Conservation (phyloP, 2,888 invertebrate genomes). For the Thera obeliscata region DNA sequence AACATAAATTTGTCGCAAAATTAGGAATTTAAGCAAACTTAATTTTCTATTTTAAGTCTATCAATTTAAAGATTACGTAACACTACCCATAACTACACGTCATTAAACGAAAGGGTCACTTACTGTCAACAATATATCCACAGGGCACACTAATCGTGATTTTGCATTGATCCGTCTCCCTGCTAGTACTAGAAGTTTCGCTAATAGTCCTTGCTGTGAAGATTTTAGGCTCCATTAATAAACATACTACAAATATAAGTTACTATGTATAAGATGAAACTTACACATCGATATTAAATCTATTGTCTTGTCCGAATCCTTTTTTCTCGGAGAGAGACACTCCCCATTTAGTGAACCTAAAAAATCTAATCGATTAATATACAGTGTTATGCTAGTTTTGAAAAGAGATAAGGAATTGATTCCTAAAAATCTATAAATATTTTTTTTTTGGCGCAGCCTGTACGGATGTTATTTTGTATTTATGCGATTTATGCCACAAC, state of each 20-base stretch:
- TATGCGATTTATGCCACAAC: too few relatives aligned
- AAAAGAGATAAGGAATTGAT: too few relatives aligned
- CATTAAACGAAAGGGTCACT: conserved; percentile 28
- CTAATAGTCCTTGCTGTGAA: conserved; percentile 44
- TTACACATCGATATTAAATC: conserved; percentile 27
- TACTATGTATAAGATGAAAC: conserved; percentile 3
- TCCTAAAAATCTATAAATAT: too few relatives aligned
- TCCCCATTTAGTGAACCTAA: conserved; percentile 29
- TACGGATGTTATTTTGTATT: too few relatives aligned
- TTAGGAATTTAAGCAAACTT: too few relatives aligned
- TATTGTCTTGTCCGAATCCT: conserved; percentile 25
- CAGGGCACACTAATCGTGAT: conserved; percentile 28
- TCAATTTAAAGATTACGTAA: too few relatives aligned
- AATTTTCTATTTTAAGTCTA: too few relatives aligned
- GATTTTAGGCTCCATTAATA: not conserved
- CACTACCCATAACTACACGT: too few relatives aligned
- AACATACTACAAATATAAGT: not conserved
- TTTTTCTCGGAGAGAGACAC: conserved; percentile 9
- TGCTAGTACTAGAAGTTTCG: conserved; percentile 45
- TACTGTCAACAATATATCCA: conserved; percentile 47
- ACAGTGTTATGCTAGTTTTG: not conserved
- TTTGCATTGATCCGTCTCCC: conserved; percentile 37
- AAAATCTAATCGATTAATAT: not conserved
- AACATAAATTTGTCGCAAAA: too few relatives aligned
- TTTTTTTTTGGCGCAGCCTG: too few relatives aligned